These are phyloP conservation scores for Cyclina sinensis DNA, from an alignment of 1,140 invertebrate genomes.

Conservation along the genomic window DNA sequence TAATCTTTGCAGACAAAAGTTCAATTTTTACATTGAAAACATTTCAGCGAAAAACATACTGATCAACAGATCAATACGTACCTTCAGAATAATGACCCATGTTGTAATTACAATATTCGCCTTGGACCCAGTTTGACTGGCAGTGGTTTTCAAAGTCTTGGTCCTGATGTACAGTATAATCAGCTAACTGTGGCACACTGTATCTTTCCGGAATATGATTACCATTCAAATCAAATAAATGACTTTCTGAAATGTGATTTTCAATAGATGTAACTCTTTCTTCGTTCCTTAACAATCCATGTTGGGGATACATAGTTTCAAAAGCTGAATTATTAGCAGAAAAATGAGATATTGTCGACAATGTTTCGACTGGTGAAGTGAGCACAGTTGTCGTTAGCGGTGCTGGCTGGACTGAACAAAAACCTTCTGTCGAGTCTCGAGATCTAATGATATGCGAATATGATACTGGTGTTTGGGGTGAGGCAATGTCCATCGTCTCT, in stretches of 20 bases:
- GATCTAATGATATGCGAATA: not conserved
- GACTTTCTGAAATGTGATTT: not conserved
- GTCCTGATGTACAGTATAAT: not conserved
- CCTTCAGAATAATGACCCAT: not conserved
- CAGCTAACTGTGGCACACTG: not conserved
- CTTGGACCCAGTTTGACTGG: not conserved
- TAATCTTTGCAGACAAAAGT: not conserved
- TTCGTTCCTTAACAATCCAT: not conserved
- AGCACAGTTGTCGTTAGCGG: not conserved
- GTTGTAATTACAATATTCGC: not conserved
- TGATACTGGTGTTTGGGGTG: not conserved
- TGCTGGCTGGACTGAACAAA: not conserved
- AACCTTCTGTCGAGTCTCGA: not conserved
- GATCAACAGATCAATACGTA: not conserved
- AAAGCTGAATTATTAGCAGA: not conserved
- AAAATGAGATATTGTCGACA: not conserved
- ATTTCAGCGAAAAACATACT: not conserved
- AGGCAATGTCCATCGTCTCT: not conserved
- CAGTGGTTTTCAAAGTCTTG: not conserved
- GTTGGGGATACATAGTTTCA: not conserved
- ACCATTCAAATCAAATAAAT: not conserved
- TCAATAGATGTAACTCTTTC: not conserved
- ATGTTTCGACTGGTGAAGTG: not conserved
- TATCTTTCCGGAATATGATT: not conserved
- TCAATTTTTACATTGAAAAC: not conserved